Percentiles rank a stretch among this genome's conserved stretches.
These are phyloP conservation scores for Narcine bancroftii DNA, from an alignment of 2,113 vertebrate species.

Conservation along the genomic window DNA sequence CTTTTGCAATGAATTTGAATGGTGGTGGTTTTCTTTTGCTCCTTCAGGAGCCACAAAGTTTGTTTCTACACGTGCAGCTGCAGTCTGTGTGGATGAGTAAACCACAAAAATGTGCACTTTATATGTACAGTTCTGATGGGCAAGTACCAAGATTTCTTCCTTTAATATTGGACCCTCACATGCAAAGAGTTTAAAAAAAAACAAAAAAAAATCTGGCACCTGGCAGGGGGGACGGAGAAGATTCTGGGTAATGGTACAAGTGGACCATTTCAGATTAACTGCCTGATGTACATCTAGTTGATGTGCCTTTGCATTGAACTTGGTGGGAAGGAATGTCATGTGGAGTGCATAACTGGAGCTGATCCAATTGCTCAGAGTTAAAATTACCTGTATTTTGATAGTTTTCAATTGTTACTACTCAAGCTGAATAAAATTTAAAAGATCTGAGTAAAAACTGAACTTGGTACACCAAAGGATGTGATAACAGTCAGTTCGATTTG, in stretches of 20 bases:
- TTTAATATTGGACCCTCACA: neutral
- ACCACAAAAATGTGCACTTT: conserved; percentile 4
- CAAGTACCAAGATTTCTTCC: neutral
- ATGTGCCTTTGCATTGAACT: neutral
- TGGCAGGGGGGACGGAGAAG: neutral
- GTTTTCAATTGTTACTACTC: neutral
- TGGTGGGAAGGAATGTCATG: neutral
- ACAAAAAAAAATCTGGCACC: neutral
- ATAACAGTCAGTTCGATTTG: no score
- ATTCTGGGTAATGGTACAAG: neutral
- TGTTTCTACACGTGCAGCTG: neutral
- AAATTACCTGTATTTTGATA: neutral
- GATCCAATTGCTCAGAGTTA: neutral
- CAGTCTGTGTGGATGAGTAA: neutral
- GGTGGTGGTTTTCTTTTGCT: neutral
- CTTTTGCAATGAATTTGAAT: neutral
- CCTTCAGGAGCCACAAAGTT: neutral
- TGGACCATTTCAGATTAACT: neutral
- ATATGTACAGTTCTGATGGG: neutral
- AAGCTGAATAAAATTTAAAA: neutral
- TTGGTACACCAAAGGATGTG: no score
- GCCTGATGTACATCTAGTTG: no score
- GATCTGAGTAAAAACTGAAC: neutral
- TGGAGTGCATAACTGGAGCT: neutral
- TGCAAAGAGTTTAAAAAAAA: neutral